Evolutionary conservation across 2,113 vertebrate species (phyloP), one percentile per base, ranked within the genome.

Genomic region (Boulengeromyrus knoepffleri): DNA sequence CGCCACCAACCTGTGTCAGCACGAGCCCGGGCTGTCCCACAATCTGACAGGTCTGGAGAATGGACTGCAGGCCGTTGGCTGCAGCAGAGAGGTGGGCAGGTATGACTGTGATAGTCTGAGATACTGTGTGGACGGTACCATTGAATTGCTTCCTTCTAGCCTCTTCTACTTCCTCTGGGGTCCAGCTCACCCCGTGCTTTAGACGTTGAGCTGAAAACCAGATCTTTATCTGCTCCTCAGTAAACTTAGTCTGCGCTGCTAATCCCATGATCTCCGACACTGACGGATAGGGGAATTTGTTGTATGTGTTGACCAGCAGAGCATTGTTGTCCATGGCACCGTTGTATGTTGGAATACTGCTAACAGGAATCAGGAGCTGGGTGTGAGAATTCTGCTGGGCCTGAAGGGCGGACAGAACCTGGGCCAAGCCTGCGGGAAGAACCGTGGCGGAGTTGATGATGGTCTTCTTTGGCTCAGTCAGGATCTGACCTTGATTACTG

Each of bases 161-260:
- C 90, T 99, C 99, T 89, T 99, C 98, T 53, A 99, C 99, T 91
- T 99, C 99, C 93, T 99, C 99, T 0, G 98, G 98, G 0, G 99
- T 99, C 99, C 99, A 99, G 89, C 99, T 99, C 62, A 99, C 98
- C 0, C 99, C 99, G 0, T 99, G 98, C 92, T 99, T 99, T 92
- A 99, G 95, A 47, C 98, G 97, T 92, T 99, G 99, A 36, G 99
- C 99, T 89, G 98, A 99, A 95, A 99, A 99, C 99, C 99, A 99
- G 91, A 99, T 99, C 96, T 99, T 99, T 91, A 99, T 98, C 94
- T 99, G 98, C 85, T 99, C 99, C 92, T 99, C 98, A 0, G 97
- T 98, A 89, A 98, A 99, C 94, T 98, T 99, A 0, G 98, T 98
- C 96, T 99, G 99, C 85, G 96, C 95, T 87, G 98, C 97, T 91